Evolutionary conservation across 2,797 vertebrate species (phyloP), one percentile per base, ranked within the genome.

Genomic region (Rhabdomys pumilio): DNA sequence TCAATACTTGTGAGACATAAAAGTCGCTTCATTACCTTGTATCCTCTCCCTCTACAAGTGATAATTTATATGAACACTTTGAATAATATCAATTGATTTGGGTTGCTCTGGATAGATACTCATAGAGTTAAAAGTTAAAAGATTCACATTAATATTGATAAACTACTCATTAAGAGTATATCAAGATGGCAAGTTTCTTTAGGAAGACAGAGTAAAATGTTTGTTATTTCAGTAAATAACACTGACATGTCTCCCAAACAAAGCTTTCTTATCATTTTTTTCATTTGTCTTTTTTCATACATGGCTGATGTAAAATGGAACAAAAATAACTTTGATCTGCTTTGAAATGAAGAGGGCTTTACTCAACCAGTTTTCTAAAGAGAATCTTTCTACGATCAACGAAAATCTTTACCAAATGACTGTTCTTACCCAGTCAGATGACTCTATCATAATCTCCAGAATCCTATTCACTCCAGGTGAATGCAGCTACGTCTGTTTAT

Each of bases 381-480:
- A 41, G 41, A 29, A 61, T 94, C 87, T 96, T 93, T 57, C 96
- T 95, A 94, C 9, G 97, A 87, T 97, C 79, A 96, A 91, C 47
- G 57, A 89, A 93, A 96, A 90, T 92, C 17, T 77, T 72, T 29
- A 31, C 63, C 83, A 95, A 14, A 1, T 67, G 59, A 92, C 14
- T 67, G 75, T 9, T 95, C 93, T 67, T 92, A 61, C 19, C 72
- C 2, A 75, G 29, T 92, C 44, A 96, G 7, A 41, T 77, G 34
- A 19, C 47, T n/a, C 9, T 44, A 93, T 88, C 73, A 90, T 59
- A 72, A 77, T 85, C n/a, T 91, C 88, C 29, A 63, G 72, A 53
- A 72, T 75, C 61, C 34, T 95, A 89, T 63, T 89, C 57, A 91
- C 76, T 93, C 59, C 22, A 6, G 88, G 3, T 86, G 61, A 91